These are phyloP conservation scores for Prosapia bicincta DNA, from an alignment of 2,888 invertebrate species.

Conservation along the genomic window DNA sequence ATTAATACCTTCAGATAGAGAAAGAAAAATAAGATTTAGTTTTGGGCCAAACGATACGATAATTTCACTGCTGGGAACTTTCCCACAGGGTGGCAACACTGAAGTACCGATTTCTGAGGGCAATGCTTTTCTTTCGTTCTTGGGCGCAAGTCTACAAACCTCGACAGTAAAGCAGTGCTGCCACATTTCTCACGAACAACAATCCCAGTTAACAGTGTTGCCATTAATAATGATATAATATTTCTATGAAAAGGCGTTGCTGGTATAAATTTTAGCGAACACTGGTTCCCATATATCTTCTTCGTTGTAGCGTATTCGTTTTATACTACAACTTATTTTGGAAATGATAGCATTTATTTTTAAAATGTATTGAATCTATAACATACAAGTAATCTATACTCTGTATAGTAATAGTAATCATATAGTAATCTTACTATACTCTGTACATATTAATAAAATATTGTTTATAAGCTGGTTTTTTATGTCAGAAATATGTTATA, in stretches of 20 bases:
- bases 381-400: too few species aligned
- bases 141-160: neutral
- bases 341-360: too few species aligned
- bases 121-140: neutral
- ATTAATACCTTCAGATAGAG: too few species aligned
- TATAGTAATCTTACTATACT: too few species aligned
- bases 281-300: neutral
- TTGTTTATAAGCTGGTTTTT: too few species aligned
- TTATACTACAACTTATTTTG: too few species aligned
- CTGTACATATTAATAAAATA: too few species aligned
- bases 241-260: neutral
- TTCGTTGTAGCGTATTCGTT: neutral
- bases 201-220: neutral
- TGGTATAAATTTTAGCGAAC: too few species aligned
- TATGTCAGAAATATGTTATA: too few species aligned
- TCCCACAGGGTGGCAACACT: neutral
- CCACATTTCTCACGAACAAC: neutral
- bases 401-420: too few species aligned
- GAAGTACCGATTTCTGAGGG: neutral
- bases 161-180: neutral
- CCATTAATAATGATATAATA: neutral
- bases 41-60: neutral
- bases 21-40: too few species aligned
- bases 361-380: too few species aligned
- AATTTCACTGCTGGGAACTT: neutral